Percentiles rank a stretch among this genome's conserved stretches.
These are phyloP conservation scores for Ariolimax columbianus DNA, from an alignment of 2,888 invertebrate genomes.

Conservation along the genomic window DNA sequence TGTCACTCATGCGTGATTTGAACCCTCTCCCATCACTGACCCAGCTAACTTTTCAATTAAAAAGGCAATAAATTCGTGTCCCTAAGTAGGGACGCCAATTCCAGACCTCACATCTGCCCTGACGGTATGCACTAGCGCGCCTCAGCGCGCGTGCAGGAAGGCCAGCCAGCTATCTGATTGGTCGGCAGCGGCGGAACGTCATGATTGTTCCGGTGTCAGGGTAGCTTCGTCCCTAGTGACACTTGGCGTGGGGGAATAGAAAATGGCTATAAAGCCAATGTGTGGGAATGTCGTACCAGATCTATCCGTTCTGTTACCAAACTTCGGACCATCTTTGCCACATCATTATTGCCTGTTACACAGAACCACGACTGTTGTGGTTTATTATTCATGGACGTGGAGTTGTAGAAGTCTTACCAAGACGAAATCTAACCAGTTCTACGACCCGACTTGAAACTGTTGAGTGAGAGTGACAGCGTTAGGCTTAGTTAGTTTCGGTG, in stretches of 20 bases:
- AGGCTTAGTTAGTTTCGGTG: not conserved
- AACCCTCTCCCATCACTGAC: not conserved
- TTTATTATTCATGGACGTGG: not conserved
- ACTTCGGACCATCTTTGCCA: not conserved
- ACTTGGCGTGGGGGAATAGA: slow-evolving; percentile 50
- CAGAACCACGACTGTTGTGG: not conserved
- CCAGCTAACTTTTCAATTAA: slow-evolving; percentile 36
- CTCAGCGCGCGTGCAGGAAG: slow-evolving; percentile 46
- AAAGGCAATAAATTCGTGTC: slow-evolving; percentile 43
- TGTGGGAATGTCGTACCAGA: slow-evolving; percentile 44
- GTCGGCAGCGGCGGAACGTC: slow-evolving; percentile 43
- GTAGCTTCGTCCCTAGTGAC: slow-evolving; percentile 50
- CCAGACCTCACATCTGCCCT: slow-evolving; percentile 39
- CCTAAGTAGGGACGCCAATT: slow-evolving; percentile 1
- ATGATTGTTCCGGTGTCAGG: slow-evolving; percentile 52
- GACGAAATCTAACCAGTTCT: no score
- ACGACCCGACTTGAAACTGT: no score
- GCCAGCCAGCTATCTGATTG: slow-evolving; percentile 43
- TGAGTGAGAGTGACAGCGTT: no score
- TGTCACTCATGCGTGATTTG: slow-evolving; percentile 6
- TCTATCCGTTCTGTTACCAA: slow-evolving; percentile 20
- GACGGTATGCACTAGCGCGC: slow-evolving; percentile 42
- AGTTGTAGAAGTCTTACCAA: no score
- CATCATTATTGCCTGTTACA: not conserved
- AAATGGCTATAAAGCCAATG: slow-evolving; percentile 47